Evolutionary conservation across 2,113 vertebrate species (phyloP), one percentile per base, ranked within the genome.

Genomic region (Cynopterus brachyotis): DNA sequence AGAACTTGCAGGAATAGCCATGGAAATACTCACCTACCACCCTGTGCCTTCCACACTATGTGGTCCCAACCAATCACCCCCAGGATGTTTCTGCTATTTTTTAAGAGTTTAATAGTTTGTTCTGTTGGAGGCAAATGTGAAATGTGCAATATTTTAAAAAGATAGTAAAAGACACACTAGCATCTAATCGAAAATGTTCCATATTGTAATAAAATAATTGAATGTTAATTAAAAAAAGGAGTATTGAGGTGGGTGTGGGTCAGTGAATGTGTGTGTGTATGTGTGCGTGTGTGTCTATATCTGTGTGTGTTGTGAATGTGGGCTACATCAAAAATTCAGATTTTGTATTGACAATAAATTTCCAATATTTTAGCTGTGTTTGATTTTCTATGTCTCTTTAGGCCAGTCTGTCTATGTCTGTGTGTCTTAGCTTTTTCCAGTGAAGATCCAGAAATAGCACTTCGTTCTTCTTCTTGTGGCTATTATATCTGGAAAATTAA

Each of bases 191-290:
- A 66, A 93, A 80, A 66, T 9, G 6, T 66, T 84, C 20, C 32
- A 32, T 57, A 22, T 62, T 76, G 35, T 79, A 20, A 72, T 22
- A 40, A 42, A 80, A 70, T 64, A 67, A 40, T 22, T 62, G 16
- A 40, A 86, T 69, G 28, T 59, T 60, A 20, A 22, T 73, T 85
- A 30, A 53, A 91, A 26, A 53, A 55, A 30, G 1, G 24, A 70
- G n/a, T 37, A 19, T n/a, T 47, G 16, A n/a, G 5, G 47, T 45
- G 53, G 22, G 30, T 60, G 26, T 26, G 15, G 10, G 47, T 1
- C 0, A 4, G 4, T 3, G 3, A 30, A 1, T 0, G 35, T 2
- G 24, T 8, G 5, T 17, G 17, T 45, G 42, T 28, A 53, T 17
- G 17, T 57, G 45, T 28, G 30, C 75, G 45, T 12, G 69, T 42